Evolutionary conservation across 2,888 invertebrate species (phyloP), one percentile per base, ranked within the genome.

Genomic region (Mesochorus sp.): DNA sequence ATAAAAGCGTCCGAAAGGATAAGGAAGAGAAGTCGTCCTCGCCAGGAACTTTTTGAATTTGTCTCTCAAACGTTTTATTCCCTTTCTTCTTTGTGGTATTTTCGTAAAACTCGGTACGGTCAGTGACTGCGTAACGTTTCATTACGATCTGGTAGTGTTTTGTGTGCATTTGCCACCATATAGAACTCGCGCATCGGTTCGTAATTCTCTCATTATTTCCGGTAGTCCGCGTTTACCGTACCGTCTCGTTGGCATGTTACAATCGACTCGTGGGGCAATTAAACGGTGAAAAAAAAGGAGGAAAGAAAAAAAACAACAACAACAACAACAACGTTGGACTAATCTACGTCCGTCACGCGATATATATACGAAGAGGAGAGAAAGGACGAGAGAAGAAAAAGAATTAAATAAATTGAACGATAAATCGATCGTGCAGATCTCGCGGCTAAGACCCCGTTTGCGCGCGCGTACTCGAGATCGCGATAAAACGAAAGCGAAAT

Each of bases 151-250:
- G 44, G 66, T 53, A 51, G 71, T 64, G 55, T 42, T 51, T 71
- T 62, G 28, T 51, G 61, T 62, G 62, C 75, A 70, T 67, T 73
- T 59, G 55, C 26, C 42, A 24, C 31, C 53, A 39, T 34, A 21
- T 10, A 14, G 71, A 39, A 39, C 14, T 24, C 49, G 34, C 42
- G 39, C 51, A 12, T 14, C 51, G 51, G 37, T 49, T 55, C 71
- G 37, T 53, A 42, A 62, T 49, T 73, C 44, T 42, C 53, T 77
- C 71, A 72, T 80, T 80, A 80, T 75, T 80, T 80, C 80, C 80
- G 77, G 77, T 67, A 62, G 80, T 70, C 28, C 12, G 12, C 61
- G 51, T 71, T 61, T 71, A 71, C 71, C 71, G 70, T 71, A 51
- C 28, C 55, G 31, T 26, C 59, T 26, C 47, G 39, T 39, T 71